Evolutionary conservation across 2,113 vertebrate species (phyloP), one percentile per base, ranked within the genome.

Genomic region (Origma solitaria): DNA sequence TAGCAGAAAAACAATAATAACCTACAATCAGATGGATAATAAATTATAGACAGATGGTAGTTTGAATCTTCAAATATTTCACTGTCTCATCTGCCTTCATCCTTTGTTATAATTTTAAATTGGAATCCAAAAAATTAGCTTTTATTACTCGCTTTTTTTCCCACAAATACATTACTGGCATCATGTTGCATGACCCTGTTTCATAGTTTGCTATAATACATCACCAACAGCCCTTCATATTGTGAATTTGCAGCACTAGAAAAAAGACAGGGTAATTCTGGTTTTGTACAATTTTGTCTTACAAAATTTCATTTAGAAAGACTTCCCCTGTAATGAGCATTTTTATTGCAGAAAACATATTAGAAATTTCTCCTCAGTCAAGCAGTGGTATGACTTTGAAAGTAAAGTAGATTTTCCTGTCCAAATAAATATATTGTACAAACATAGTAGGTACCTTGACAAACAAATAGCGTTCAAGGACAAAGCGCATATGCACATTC

Each of bases 11-110:
- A 86, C 88, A 94, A 40, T 69, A 82, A 85, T 84, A 68, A 90
- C 54, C 70, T 76, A 54, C 84, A 86, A 72, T 97, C 96, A 91
- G 95, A 90, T 85, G 92, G 94, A 94, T 96, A 93, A 95, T 96
- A 94, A 81, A 76, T 87, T 79, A 92, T n/a, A 69, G 81, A 85
- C 97, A 96, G 97, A 96, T 96, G 96, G 97, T 79, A 73, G 68
- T 25, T 89, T 82, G 75, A 83, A 86, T 86, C 86, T 84, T 84
- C 82, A 80, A 69, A 94, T 94, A 90, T 84, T 95, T 91, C 92
- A 92, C 10, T 56, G 61, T 90, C 58, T 89, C 94, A 94, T 94
- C 94, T 97, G 96, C 82, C 40, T 86, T 92, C 72, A 73, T 61
- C 86, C 35, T 31, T 30, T 65, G 88, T 80, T 91, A 86, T 66